Base-by-base conservation (phyloP, 2,797 vertebrate species). In the Lepidocolaptes lacrymiger region DNA sequence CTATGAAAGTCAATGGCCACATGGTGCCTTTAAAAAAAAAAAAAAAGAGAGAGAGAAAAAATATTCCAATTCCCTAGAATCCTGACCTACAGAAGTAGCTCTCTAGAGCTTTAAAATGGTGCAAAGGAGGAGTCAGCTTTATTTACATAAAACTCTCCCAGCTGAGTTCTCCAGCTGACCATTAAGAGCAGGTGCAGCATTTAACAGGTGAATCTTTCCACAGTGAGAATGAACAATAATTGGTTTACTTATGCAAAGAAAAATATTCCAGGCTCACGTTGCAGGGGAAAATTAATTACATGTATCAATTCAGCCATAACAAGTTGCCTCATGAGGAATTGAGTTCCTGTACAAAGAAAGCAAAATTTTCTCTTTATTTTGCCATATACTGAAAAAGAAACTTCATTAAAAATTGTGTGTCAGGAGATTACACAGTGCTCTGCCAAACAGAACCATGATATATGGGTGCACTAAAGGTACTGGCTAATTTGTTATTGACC, bases 41-140 rank as follows among this genome's bases (percentile, higher is more conserved):
- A 76, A 61, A 30, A n/a, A 34, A 82, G 17, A 26, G 26, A 26
- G 1, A 6, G 44, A 44, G 10, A 28, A 59, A 36, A 75, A 62
- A 41, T 4, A 46, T 11, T 16, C 15, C 24, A 64, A 1, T 34
- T 81, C 63, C 28, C 30, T 78, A 67, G 91, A 92, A 87, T 58
- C 46, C 49, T 68, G 22, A 52, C 34, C 32, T 46, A 18, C 14
- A 64, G 32, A 34, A 64, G 43, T 67, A 28, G 51, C 44, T 77
- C 43, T 73, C 36, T 88, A 58, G 14, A 78, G 61, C 59, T 84
- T 83, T 69, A 92, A 95, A 85, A 89, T 77, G 78, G 75, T 91
- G 79, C 56, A 83, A 92, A 93, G 89, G 69, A 95, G 68, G 74
- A 88, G 62, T 86, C 79, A 91, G 51, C 13, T 86, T 92, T 93